A percentile compares a stretch with the other conserved stretches of the same genome.
phyloP scores from a whole-genome alignment of 2,113 vertebrate species.

The Cyprinodon tularosa region DNA sequence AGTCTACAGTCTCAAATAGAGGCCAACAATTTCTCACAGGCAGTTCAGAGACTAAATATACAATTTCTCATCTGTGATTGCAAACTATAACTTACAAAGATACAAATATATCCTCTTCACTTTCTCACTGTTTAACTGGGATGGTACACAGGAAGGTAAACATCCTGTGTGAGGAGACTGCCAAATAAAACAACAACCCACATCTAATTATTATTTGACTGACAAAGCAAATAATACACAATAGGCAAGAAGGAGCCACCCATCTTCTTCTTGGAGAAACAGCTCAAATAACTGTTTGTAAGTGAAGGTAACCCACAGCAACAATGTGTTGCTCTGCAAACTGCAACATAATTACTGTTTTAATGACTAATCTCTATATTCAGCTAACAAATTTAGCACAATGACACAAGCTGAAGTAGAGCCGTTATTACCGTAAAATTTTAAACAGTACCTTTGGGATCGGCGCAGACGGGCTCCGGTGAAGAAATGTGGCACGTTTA shows the following conservation, averaged over 20 bases:
- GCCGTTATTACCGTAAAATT: neutral
- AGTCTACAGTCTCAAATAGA: neutral
- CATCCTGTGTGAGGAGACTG: conserved; percentile 40
- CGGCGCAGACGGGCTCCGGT: conserved; percentile 87
- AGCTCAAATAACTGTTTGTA: conserved; percentile 14
- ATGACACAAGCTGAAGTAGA: neutral
- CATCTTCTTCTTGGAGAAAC: conserved; percentile 38
- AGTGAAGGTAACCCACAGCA: neutral
- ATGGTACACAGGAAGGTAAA: conserved; percentile 15
- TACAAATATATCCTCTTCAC: neutral
- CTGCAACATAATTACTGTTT: neutral
- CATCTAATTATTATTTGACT: conserved; percentile 25
- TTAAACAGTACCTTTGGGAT: conserved; percentile 89
- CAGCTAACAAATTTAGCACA: neutral
- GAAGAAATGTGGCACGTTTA: conserved; percentile 89
- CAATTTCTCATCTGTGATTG: neutral
- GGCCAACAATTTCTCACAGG: neutral
- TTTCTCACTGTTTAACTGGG: conserved; percentile 3
- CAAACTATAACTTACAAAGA: neutral
- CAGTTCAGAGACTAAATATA: neutral
- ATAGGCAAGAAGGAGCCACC: conserved; percentile 51
- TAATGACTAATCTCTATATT: neutral
- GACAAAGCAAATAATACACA: conserved; percentile 48
- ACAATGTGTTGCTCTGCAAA: conserved; percentile 1
- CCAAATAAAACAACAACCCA: conserved; percentile 48